Conservation (phyloP, 2,113 vertebrate species). For the Paralichthys olivaceus region DNA sequence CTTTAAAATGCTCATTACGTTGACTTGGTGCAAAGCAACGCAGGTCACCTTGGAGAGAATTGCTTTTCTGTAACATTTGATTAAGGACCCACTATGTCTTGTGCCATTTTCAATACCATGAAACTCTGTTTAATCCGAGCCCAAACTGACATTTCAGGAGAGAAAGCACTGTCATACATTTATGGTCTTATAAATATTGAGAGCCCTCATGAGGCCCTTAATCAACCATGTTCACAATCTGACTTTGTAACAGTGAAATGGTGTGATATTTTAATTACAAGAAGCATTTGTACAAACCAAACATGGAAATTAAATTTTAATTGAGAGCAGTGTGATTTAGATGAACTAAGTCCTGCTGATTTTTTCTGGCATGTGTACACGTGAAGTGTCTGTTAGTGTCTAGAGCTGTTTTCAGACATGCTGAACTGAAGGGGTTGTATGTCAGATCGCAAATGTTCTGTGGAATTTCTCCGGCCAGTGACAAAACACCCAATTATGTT, state of each 20-base stretch:
- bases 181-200: conserved; percentile 61
- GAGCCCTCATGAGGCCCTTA: conserved; percentile 13
- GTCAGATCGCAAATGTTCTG: too few relatives aligned
- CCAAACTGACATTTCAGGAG: conserved; percentile 62
- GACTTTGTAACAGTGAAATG: conserved; percentile 15
- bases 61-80: conserved; percentile 80
- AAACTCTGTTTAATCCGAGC: conserved; percentile 54
- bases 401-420: too few relatives aligned
- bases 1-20: conserved; percentile 72
- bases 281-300: conserved; percentile 10
- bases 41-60: conserved; percentile 79
- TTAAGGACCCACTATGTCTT: conserved; percentile 77
- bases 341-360: conserved; percentile 44
- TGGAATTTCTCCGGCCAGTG: too few relatives aligned
- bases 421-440: too few relatives aligned
- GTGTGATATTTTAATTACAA: conserved; percentile 37
- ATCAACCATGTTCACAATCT: conserved; percentile 33
- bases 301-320: conserved; percentile 16
- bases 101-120: conserved; percentile 72
- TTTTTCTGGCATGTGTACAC: background rate
- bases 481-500: too few relatives aligned
- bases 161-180: conserved; percentile 54
- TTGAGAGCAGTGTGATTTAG: conserved; percentile 35
- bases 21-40: conserved; percentile 64
- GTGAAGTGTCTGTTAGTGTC: too few relatives aligned